Conservation (phyloP, 2,888 invertebrate genomes). For the Argyra leucocephala region DNA sequence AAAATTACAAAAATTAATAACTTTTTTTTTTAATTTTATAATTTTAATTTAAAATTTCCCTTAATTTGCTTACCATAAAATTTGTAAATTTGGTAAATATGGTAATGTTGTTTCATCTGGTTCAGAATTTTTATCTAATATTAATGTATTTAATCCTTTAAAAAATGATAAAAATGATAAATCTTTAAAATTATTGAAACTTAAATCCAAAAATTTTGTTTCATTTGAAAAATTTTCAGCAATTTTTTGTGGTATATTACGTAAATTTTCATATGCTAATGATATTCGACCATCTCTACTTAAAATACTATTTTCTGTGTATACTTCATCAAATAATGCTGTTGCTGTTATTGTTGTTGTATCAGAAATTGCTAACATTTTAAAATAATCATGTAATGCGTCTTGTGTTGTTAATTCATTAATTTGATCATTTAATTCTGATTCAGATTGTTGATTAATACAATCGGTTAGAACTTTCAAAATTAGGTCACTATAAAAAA, state of each 20-base stretch:
- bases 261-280: slow-evolving; percentile 59
- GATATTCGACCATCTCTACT: slow-evolving; percentile 53
- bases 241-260: slow-evolving; percentile 54
- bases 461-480: slow-evolving; percentile 29
- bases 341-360: slow-evolving; percentile 29
- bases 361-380: slow-evolving; percentile 32
- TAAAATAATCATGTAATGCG: slow-evolving; percentile 24
- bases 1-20: neutral
- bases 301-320: slow-evolving; percentile 32
- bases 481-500: neutral
- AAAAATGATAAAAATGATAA: slow-evolving; percentile 64
- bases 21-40: neutral
- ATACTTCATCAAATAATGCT: too few species aligned
- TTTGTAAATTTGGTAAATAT: slow-evolving; percentile 58
- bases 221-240: slow-evolving; percentile 53
- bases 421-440: slow-evolving; percentile 31
- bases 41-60: neutral
- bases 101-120: slow-evolving; percentile 62
- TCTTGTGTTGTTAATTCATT: slow-evolving; percentile 29
- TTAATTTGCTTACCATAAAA: slow-evolving; percentile 62
- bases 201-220: slow-evolving; percentile 59
- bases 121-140: slow-evolving; percentile 71
- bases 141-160: slow-evolving; percentile 62
- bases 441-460: slow-evolving; percentile 34
- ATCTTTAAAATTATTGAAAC: slow-evolving; percentile 66